Evolutionary conservation across 2,888 invertebrate genomes (phyloP), one percentile per base, ranked within the genome.

Genomic region (Elegia similella): DNA sequence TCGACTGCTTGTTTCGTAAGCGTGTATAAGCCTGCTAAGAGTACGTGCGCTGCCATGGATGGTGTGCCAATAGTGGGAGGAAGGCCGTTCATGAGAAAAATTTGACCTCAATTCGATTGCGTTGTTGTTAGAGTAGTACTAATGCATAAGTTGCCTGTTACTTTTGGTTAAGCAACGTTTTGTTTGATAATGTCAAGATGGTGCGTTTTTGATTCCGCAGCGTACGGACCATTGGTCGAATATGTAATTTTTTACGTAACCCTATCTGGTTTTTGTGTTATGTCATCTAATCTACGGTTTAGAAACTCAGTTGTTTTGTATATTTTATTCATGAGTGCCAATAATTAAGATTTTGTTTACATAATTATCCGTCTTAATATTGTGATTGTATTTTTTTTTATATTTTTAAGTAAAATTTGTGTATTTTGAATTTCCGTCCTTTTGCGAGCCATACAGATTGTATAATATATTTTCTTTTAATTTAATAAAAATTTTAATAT

Each of bases 1-100:
- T 76, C 65, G 80, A 78, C 67, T 60, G 68, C 69, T 70, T 63
- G 71, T 79, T 76, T 73, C 73, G 75, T 75, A 75, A 61, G 54
- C 67, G 61, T 59, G 59, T 46, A 38, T 56, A 29, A 42, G 42
- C 42, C 48, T 23, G 15, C 42, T 23, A 29, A 42, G 23, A 38
- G 42, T 55, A 55, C 59, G 34, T 52, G 42, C 30, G 48, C 55
- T 23, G 46, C 57, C 44, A 59, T 62, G 63, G 59, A 64, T 44
- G 62, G 55, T 56, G 43, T 48, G 52, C 52, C 53, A 53, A 56
- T 32, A 38, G 53, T 54, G 38, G 34, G 61, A 71, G 64, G 75
- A 79, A 83, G 84, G 84, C 75, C 73, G 78, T 62, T 63, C 73
- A 80, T 84, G 85, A 80, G 84, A 84, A 82, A 76, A 79, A 72